Conservation (phyloP, 2,113 vertebrate genomes). For the Paramormyrops kingsleyae region DNA sequence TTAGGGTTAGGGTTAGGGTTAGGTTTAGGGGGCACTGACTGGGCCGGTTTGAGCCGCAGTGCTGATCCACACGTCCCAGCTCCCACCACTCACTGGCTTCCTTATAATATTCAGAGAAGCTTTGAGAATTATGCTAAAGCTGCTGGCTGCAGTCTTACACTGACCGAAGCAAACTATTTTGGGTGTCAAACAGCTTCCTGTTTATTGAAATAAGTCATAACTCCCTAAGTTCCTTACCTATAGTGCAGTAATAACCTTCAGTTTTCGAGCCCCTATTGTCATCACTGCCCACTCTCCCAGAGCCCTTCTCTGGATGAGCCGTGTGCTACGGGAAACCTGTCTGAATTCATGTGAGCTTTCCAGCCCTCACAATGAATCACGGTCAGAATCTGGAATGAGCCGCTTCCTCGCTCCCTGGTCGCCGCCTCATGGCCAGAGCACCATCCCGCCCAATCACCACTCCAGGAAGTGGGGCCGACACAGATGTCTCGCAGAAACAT, state of each 20-base stretch:
- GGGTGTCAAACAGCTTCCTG: not conserved
- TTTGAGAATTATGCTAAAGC: not conserved
- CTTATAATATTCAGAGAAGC: not conserved
- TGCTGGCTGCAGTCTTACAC: not conserved
- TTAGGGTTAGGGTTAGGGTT: not conserved
- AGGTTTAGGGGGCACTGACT: not conserved
- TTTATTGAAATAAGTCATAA: not conserved
- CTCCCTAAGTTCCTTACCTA: not conserved
- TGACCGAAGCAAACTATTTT: not conserved
- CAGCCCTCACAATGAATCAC: not conserved
- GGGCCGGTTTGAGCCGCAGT: not conserved
- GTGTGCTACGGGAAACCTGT: not conserved
- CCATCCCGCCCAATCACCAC: not conserved
- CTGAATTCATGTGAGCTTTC: not conserved
- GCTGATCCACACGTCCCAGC: not conserved
- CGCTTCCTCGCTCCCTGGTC: not conserved
- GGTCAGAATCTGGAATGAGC: not conserved
- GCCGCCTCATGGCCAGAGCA: not conserved
- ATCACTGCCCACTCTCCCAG: not conserved
- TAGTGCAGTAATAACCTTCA: not conserved
- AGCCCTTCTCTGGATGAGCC: not conserved
- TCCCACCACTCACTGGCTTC: not conserved
- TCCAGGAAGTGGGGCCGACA: slow-evolving; percentile 10
- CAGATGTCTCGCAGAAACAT: slow-evolving; percentile 14
- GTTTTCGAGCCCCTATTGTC: not conserved